These are phyloP conservation scores for Ahaetulla prasina DNA, from an alignment of 2,113 vertebrate species.

Conservation along the genomic window DNA sequence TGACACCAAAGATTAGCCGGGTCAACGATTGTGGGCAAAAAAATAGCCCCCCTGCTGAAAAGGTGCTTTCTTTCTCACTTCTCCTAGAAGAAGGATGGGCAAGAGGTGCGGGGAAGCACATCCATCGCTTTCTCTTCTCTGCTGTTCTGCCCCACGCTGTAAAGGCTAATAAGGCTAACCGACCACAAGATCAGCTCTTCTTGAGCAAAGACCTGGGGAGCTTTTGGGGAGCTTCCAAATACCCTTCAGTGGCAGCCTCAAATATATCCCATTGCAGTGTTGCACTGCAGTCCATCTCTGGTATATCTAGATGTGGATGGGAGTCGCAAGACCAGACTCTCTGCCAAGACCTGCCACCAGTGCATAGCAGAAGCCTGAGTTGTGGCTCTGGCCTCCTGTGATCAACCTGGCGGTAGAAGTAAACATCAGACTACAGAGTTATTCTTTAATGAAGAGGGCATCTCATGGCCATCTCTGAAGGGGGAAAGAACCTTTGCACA, in stretches of 20 bases:
- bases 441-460: not conserved
- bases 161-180: not conserved
- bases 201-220: not conserved
- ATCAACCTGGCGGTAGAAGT: not conserved
- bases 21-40: not conserved
- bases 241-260: not conserved
- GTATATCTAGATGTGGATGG: not conserved
- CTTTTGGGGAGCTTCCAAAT: not conserved
- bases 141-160: not conserved
- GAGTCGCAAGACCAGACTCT: not conserved
- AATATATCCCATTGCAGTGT: not conserved
- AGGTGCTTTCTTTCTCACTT: not conserved
- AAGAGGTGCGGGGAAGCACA: too few relatives aligned
- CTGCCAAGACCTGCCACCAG: not conserved
- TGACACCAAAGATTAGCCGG: not conserved
- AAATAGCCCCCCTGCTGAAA: not conserved
- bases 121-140: not conserved
- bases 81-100: not conserved
- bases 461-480: not conserved
- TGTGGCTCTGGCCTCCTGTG: not conserved
- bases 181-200: not conserved
- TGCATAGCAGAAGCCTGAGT: not conserved
- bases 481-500: too few relatives aligned
- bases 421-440: not conserved
- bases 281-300: not conserved